Evolutionary conservation across 2,888 invertebrate species (phyloP).

Genomic region (Andrena flavipes): DNA sequence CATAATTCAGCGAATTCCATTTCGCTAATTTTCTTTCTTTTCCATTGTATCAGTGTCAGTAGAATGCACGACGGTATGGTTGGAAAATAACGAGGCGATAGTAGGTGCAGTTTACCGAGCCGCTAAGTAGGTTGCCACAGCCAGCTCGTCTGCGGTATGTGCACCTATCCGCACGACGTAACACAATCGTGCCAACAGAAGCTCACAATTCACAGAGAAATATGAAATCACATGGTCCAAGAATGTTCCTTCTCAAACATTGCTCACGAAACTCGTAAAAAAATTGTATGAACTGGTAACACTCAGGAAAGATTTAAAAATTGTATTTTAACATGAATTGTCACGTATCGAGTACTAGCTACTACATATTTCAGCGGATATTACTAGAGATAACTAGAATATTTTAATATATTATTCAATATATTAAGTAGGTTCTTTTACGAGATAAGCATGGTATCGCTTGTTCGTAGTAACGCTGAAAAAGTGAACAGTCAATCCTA

Average conservation of each 20-base stretch:
- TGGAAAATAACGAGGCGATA: slow-evolving; percentile 55
- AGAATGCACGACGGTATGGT: slow-evolving; percentile 36
- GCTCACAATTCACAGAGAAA: slow-evolving; percentile 18
- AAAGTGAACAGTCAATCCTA: no score
- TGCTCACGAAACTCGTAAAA: background rate
- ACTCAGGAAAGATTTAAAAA: background rate
- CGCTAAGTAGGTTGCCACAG: slow-evolving; percentile 73
- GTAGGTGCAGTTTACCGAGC: slow-evolving; percentile 65
- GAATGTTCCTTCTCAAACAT: background rate
- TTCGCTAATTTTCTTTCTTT: slow-evolving; percentile 17
- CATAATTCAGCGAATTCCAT: slow-evolving; percentile 14
- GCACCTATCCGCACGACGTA: slow-evolving; percentile 30
- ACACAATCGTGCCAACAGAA: slow-evolving; percentile 21
- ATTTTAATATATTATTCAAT: no score
- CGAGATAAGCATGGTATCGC: no score
- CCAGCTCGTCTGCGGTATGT: slow-evolving; percentile 54
- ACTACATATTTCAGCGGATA: no score
- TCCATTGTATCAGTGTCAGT: background rate
- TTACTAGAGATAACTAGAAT: no score
- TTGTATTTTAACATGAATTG: no score
- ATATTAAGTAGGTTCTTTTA: no score
- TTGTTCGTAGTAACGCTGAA: no score
- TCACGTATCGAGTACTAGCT: no score
- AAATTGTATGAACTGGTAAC: background rate
- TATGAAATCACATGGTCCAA: slow-evolving; percentile 26